A percentile compares a stretch with the other conserved stretches of the same genome.
phyloP scores from a whole-genome alignment of 2,113 vertebrate genomes.

The Verasper variegatus region DNA sequence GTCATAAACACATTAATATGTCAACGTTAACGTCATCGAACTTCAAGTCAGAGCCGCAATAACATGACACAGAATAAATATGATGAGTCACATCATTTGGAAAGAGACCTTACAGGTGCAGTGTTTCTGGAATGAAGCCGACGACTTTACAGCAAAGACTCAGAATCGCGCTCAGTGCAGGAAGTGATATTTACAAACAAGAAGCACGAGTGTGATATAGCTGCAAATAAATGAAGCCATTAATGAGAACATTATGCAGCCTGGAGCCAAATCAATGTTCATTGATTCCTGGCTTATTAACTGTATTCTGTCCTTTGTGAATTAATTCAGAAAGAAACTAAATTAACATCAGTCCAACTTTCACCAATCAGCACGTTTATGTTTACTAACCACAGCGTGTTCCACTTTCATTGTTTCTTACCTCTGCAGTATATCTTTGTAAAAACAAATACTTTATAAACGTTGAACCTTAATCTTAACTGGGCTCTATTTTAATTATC shows the following conservation, averaged over 20 bases:
- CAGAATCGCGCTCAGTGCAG: neutral
- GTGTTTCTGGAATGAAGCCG: too few relatives aligned
- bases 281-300: constrained; percentile 3
- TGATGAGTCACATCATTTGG: too few relatives aligned
- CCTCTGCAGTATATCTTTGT: too few relatives aligned
- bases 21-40: too few relatives aligned
- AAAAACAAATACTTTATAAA: too few relatives aligned
- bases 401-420: too few relatives aligned
- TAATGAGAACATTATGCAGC: constrained; percentile 7
- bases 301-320: neutral
- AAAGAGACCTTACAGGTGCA: too few relatives aligned
- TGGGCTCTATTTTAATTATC: too few relatives aligned
- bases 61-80: neutral
- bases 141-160: too few relatives aligned
- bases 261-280: neutral
- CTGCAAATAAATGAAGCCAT: constrained; percentile 20
- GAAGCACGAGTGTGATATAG: neutral
- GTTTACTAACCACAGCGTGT: too few relatives aligned
- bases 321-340: neutral
- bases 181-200: neutral
- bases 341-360: neutral
- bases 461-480: neutral
- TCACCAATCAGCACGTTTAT: neutral
- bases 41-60: neutral
- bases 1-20: neutral